These are phyloP conservation scores for Mystacides longicornis DNA, from an alignment of 2,888 invertebrate species.

Conservation along the genomic window DNA sequence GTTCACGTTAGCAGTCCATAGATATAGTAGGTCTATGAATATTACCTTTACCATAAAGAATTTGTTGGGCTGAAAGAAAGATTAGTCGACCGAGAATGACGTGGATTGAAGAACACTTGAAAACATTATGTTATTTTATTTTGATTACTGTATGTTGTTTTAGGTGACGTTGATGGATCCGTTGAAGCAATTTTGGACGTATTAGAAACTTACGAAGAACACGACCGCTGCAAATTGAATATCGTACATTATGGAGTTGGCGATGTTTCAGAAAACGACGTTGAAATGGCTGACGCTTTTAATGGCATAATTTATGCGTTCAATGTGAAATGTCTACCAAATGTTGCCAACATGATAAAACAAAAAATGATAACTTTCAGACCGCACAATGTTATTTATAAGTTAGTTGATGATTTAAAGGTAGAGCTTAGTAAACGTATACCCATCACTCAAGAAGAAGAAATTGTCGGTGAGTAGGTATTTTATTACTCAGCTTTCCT, in stretches of 20 bases:
- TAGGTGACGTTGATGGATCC: constrained; percentile 92
- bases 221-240: constrained; percentile 66
- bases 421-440: constrained; percentile 65
- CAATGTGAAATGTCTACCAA: constrained; percentile 58
- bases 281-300: constrained; percentile 72
- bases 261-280: constrained; percentile 70
- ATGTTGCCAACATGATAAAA: constrained; percentile 46
- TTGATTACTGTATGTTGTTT: no score
- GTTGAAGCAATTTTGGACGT: constrained; percentile 92
- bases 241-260: constrained; percentile 90
- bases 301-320: constrained; percentile 82
- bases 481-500: no score
- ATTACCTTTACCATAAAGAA: no score
- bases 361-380: constrained; percentile 52
- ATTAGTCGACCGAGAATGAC: no score
- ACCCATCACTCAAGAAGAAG: constrained; percentile 66
- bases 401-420: constrained; percentile 82
- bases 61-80: no score
- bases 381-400: constrained; percentile 85
- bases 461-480: constrained; percentile 56
- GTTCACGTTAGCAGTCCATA: no score
- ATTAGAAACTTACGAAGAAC: constrained; percentile 75
- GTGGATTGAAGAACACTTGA: no score
- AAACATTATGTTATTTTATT: no score
- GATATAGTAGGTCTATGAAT: no score